These are phyloP conservation scores for Diacarnus erythraeanus DNA, from an alignment of 37 sponge, comb jelly and placozoan species.

Conservation along the genomic window DNA sequence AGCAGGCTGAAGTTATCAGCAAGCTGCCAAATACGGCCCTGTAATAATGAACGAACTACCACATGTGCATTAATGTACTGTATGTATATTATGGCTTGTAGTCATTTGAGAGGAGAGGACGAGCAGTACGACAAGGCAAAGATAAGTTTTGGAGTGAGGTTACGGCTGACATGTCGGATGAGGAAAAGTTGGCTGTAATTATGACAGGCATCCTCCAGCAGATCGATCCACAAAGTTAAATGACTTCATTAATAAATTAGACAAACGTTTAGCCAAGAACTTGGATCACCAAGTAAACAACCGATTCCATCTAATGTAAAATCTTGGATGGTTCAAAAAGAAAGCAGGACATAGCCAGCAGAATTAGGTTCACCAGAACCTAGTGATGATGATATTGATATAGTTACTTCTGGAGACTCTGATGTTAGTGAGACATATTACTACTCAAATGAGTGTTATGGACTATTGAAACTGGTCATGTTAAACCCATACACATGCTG, in stretches of 20 bases:
- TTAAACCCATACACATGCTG: too few species aligned
- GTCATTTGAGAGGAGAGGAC: constrained; percentile 8
- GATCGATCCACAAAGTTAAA: constrained; percentile 10
- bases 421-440: too few species aligned
- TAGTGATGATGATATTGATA: too few species aligned
- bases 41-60: not conserved
- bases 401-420: too few species aligned
- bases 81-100: not conserved
- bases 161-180: constrained; percentile 30
- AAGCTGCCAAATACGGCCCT: not conserved
- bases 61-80: not conserved
- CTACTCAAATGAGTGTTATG: too few species aligned
- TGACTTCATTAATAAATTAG: not conserved
- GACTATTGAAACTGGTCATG: too few species aligned
- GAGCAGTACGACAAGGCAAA: not conserved
- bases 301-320: constrained; percentile 1
- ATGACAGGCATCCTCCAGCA: constrained; percentile 4
- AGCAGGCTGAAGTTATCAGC: too few species aligned
- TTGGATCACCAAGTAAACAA: not conserved
- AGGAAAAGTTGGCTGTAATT: constrained; percentile 1
- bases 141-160: constrained; percentile 17
- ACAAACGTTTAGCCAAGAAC: not conserved
- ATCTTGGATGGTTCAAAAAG: constrained; percentile 9
- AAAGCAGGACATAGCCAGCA: too few species aligned
- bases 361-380: too few species aligned